Evolutionary conservation across 2,888 invertebrate genomes (phyloP).

Genomic region (Urechis unicinctus): DNA sequence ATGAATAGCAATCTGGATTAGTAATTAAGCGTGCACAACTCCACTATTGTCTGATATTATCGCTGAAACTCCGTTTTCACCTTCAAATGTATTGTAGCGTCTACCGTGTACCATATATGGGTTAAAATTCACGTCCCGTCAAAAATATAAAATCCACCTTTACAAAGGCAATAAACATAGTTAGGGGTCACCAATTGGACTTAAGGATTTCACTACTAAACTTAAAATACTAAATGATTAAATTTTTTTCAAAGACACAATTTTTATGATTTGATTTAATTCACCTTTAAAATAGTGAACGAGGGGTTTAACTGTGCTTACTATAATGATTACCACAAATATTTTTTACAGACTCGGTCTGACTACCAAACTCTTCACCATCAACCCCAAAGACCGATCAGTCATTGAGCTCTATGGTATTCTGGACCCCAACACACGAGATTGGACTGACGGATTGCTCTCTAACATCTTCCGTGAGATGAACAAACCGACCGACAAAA

Average conservation of each 20-base stretch:
- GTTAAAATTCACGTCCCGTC: too few relatives aligned
- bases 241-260: neutral
- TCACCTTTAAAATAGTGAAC: neutral
- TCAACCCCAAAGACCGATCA: constrained; percentile 86
- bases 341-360: constrained; percentile 57
- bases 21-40: too few relatives aligned
- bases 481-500: constrained; percentile 68
- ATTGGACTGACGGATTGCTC: constrained; percentile 88
- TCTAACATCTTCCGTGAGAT: constrained; percentile 87
- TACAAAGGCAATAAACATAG: too few relatives aligned
- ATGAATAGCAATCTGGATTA: too few relatives aligned
- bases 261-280: neutral
- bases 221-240: too few relatives aligned
- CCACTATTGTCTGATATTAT: too few relatives aligned
- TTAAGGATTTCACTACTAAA: neutral
- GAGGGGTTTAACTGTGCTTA: neutral
- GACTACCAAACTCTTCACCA: constrained; percentile 69
- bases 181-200: neutral
- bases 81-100: too few relatives aligned
- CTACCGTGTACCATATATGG: too few relatives aligned
- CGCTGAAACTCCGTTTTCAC: too few relatives aligned
- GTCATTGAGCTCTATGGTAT: constrained; percentile 85
- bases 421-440: constrained; percentile 75
- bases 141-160: too few relatives aligned
- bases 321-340: too few relatives aligned